Conservation (phyloP, 2,113 vertebrate genomes). For the Gasterosteus nipponicus region DNA sequence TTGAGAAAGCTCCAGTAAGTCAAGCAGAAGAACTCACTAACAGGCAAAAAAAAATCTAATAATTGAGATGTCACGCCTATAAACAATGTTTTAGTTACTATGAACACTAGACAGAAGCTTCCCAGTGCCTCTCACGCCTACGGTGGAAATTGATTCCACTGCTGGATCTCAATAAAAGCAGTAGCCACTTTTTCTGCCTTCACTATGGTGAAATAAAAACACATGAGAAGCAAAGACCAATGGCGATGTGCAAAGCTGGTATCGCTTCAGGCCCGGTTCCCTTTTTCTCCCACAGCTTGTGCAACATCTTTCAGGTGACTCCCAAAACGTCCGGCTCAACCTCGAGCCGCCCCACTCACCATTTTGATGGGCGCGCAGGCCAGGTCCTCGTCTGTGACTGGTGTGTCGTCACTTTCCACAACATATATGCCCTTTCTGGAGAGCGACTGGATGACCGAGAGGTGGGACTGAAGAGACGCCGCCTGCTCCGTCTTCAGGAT, state of each 20-base stretch:
- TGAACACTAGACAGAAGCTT: not conserved
- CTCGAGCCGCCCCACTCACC: slow-evolving; percentile 81
- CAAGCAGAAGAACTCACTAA: not conserved
- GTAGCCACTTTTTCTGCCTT: slow-evolving; percentile 12
- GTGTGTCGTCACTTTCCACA: slow-evolving; percentile 93
- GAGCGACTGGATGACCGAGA: slow-evolving; percentile 92
- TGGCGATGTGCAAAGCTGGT: not conserved
- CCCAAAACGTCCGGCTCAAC: not conserved
- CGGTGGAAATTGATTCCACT: not conserved
- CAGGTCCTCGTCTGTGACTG: slow-evolving; percentile 90
- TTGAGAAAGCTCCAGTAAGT: slow-evolving; percentile 1
- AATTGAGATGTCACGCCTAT: not conserved
- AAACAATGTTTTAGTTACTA: not conserved
- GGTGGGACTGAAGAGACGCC: slow-evolving; percentile 91
- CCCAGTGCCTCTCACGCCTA: not conserved
- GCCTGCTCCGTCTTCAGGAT: slow-evolving; percentile 96
- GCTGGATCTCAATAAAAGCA: slow-evolving; percentile 12
- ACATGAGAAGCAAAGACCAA: slow-evolving; percentile 40
- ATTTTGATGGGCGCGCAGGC: slow-evolving; percentile 92
- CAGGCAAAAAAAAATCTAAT: not conserved
- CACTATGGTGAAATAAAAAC: slow-evolving; percentile 34
- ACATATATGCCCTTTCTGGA: slow-evolving; percentile 96
- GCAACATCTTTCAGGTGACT: not conserved
- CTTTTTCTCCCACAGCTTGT: slow-evolving; percentile 20
- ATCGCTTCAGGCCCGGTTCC: slow-evolving; percentile 9